Evolutionary conservation across 2,797 vertebrate species (phyloP).

Genomic region (Tokudaia tokunoshimensis): DNA sequence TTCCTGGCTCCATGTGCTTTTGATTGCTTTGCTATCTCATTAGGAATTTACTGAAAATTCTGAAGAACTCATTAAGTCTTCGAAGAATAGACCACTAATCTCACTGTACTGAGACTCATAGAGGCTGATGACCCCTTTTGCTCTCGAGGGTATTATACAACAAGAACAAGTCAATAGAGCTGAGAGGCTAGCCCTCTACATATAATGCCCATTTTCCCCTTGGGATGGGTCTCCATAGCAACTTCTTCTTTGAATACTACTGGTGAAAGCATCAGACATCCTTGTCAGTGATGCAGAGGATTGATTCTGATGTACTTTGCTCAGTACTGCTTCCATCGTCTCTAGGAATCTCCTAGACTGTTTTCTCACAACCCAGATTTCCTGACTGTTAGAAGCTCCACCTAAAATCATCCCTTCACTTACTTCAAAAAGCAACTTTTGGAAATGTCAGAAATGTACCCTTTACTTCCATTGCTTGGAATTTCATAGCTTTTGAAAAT

Average conservation of each 20-base stretch:
- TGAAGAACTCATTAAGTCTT: neutral
- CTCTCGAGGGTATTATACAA: neutral
- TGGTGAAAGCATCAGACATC: neutral
- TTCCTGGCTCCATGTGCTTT: accelerated
- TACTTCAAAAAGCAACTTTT: neutral
- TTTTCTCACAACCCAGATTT: neutral
- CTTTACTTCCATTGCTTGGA: neutral
- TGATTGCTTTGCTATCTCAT: neutral
- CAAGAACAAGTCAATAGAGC: neutral
- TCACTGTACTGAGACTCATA: neutral
- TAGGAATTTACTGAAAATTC: neutral
- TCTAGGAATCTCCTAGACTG: neutral
- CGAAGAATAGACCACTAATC: neutral
- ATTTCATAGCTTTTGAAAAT: neutral
- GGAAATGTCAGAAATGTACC: neutral
- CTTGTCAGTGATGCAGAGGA: neutral
- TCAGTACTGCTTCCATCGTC: neutral
- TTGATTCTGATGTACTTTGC: neutral
- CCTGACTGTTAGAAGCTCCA: neutral
- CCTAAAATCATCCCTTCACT: neutral
- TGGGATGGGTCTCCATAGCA: neutral
- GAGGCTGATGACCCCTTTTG: neutral
- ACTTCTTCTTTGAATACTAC: neutral
- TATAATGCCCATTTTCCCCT: accelerated
- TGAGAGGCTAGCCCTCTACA: neutral